Evolutionary conservation across 2,888 invertebrate species (phyloP).

Genomic region (Mimachlamys varia): DNA sequence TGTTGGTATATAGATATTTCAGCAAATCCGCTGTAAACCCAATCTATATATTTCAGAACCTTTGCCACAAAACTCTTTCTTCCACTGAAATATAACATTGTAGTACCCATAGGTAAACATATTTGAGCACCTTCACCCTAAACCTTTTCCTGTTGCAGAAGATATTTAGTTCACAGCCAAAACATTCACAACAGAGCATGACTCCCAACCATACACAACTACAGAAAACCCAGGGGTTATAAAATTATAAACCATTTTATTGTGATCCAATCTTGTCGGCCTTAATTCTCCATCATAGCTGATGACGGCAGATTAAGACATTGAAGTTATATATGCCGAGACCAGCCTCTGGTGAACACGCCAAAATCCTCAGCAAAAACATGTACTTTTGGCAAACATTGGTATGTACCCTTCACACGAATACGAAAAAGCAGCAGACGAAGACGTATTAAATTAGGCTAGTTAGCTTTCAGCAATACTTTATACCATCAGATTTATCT

Average conservation of each 20-base stretch:
- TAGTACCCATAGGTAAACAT: no score
- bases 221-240: neutral
- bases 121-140: no score
- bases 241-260: conserved; percentile 9
- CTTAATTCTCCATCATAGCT: neutral
- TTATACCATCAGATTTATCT: neutral
- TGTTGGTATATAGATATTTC: no score
- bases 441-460: neutral
- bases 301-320: neutral
- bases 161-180: no score
- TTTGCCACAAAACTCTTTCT: no score
- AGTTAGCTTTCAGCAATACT: neutral
- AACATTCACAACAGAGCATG: neutral
- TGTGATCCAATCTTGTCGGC: neutral
- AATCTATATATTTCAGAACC: no score
- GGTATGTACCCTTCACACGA: neutral
- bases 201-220: neutral
- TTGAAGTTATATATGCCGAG: neutral
- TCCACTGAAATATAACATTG: no score
- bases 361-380: conserved; percentile 1
- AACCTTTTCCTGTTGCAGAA: no score
- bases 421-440: neutral
- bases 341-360: neutral
- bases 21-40: no score
- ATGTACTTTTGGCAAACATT: conserved; percentile 15